A percentile compares a stretch with the other conserved stretches of the same genome.
These are phyloP conservation scores for Scaptomyza caliginosa DNA, from an alignment of 2,888 invertebrate genomes.

Conservation along the genomic window DNA sequence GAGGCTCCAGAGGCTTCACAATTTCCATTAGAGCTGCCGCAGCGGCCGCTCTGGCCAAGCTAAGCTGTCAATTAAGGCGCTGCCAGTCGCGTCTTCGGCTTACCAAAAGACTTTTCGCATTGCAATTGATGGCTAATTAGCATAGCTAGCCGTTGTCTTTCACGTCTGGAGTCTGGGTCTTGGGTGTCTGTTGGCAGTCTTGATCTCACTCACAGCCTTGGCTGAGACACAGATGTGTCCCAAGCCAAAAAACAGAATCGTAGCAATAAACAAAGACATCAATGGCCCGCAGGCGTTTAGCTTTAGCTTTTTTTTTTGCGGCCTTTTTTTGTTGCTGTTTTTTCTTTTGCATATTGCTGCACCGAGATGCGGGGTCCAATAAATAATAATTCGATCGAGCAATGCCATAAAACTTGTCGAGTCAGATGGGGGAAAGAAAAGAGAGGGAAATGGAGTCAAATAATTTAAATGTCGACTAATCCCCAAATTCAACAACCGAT, in stretches of 20 bases:
- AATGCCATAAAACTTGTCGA: conserved; percentile 53
- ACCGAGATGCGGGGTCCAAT: conserved; percentile 50
- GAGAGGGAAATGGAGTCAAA: conserved; percentile 32
- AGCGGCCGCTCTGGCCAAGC: neutral
- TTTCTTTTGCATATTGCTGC: conserved; percentile 11
- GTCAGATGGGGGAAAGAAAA: conserved; percentile 29
- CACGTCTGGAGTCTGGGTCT: neutral
- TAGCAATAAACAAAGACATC: conserved; percentile 78
- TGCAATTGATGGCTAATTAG: conserved; percentile 48
- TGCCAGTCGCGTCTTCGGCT: conserved; percentile 18
- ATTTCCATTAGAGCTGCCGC: conserved; percentile 29
- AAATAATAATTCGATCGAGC: conserved; percentile 69
- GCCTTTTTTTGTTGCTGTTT: conserved; percentile 10
- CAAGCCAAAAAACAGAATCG: conserved; percentile 33
- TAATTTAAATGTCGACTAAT: conserved; percentile 36
- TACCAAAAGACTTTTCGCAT: conserved; percentile 18
- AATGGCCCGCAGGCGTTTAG: conserved; percentile 45
- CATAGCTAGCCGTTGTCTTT: conserved; percentile 38
- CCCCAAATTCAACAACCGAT: neutral
- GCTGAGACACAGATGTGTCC: neutral
- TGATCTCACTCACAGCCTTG: conserved; percentile 14
- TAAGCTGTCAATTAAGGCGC: conserved; percentile 53
- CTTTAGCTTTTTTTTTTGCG: conserved; percentile 2
- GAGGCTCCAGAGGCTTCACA: conserved; percentile 7
- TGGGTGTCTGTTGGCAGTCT: neutral